Base-by-base conservation (phyloP, 2,113 vertebrate species). In the Speoplatyrhinus poulsoni region DNA sequence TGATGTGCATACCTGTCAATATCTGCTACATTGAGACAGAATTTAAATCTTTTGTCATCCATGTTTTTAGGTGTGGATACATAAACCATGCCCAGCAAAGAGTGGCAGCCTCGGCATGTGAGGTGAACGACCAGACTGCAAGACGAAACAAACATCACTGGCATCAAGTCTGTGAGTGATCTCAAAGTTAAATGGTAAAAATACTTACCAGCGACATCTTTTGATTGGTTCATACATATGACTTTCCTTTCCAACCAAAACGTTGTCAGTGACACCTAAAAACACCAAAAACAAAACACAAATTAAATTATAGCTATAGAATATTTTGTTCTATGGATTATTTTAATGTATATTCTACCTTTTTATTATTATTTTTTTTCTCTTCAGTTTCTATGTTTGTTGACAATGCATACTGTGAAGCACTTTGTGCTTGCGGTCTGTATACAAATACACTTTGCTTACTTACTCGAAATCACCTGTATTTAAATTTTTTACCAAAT, bases 41-140 rank as follows among this genome's bases (percentile, higher is more conserved):
- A 93, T 0, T 83, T 65, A n/a, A 77, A 89, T 52, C 91, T 88
- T 76, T 92, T 92, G 70, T 88, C 75, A 74, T 93, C 93, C 81
- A 93, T 63, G 11, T 65, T 73, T 56, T 75, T 92, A 0, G 93
- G 91, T 0, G 93, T 93, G 7, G 92, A 93, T 3, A 70, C 63
- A 46, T 87, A 93, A 69, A 91, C 65, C 82, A 89, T 85, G 33
- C 93, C 93, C 0, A 93, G 85, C 1, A 79, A 61, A 12, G 85
- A 73, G 12, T 50, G 17, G 53, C 93, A 93, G 33, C 91, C 85
- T 12, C 47, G 70, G 48, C 93, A 93, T 13, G 72, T 53, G 1
- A 93, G 85, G 67, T 88, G 85, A 15, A 86, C 73, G 0, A 89
- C 46, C 55, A 92, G 72, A 63, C 93, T 93, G 69, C 0, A 10